These are phyloP conservation scores for Nysson spinosus DNA, from an alignment of 2,888 invertebrate species.

Conservation along the genomic window DNA sequence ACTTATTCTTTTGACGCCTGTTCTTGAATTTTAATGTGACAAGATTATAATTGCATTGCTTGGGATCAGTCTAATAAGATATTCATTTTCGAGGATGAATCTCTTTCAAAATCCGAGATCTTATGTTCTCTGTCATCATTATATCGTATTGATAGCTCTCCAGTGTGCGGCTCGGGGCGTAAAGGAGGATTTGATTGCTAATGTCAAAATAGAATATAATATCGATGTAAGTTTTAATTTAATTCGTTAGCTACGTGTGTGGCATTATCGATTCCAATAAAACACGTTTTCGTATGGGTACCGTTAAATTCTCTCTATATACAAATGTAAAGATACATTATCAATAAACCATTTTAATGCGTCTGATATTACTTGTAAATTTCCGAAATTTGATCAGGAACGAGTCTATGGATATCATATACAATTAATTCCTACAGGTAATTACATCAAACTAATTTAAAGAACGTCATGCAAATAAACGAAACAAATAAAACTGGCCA, in stretches of 20 bases:
- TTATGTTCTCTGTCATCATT: too few species aligned
- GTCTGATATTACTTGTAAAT: too few species aligned
- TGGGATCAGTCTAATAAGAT: conserved; percentile 12
- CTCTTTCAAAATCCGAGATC: too few species aligned
- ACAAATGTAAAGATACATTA: not conserved
- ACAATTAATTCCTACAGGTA: too few species aligned
- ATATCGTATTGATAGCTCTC: too few species aligned
- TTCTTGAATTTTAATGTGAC: conserved; percentile 34
- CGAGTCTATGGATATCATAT: too few species aligned
- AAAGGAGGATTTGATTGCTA: conserved; percentile 7
- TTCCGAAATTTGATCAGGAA: too few species aligned
- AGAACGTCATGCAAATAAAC: too few species aligned
- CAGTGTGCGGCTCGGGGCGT: too few species aligned
- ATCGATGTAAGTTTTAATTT: conserved; percentile 42
- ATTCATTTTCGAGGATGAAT: not conserved
- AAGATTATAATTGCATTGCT: conserved; percentile 18
- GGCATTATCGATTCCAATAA: conserved; percentile 33
- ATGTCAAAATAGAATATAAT: conserved; percentile 34
- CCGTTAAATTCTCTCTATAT: conserved; percentile 35
- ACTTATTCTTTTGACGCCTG: conserved; percentile 1
- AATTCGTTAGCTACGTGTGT: conserved; percentile 35
- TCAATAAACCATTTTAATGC: too few species aligned
- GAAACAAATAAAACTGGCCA: too few species aligned
- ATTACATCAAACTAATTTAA: too few species aligned
- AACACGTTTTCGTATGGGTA: conserved; percentile 24